A percentile compares a stretch with the other conserved stretches of the same genome.
Evolutionary conservation across 2,113 vertebrate species (phyloP).

Genomic region (Microtus montanus): DNA sequence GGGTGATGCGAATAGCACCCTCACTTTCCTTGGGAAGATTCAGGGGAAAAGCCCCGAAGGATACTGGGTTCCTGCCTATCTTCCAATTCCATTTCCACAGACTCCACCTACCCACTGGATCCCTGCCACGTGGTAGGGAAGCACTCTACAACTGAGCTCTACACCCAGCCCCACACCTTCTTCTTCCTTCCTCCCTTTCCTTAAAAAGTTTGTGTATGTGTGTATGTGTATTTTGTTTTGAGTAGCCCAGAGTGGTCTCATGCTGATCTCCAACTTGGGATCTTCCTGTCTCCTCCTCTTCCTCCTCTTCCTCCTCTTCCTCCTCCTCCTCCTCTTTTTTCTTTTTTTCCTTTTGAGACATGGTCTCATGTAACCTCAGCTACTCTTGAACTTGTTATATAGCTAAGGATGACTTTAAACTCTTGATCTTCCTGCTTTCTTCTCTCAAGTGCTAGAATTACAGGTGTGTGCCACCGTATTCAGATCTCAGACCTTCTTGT

Average conservation of each 20-base stretch:
- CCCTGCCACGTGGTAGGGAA: not conserved
- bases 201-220: not conserved
- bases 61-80: not conserved
- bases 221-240: not conserved
- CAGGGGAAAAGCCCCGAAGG: not conserved
- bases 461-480: not conserved
- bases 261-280: not conserved
- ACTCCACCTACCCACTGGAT: not conserved
- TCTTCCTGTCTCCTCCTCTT: not conserved
- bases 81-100: not conserved
- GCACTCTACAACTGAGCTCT: not conserved
- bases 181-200: not conserved
- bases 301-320: no score
- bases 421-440: not conserved
- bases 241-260: not conserved
- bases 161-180: not conserved
- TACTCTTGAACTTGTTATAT: not conserved
- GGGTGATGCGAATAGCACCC: not conserved
- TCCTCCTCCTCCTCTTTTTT: no score
- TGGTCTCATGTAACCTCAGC: not conserved
- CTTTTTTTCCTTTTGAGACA: not conserved
- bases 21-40: not conserved
- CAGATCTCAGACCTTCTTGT: not conserved
- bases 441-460: not conserved
- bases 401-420: not conserved